Percentiles rank a stretch among this genome's conserved stretches.
Conservation (phyloP, 1,140 invertebrate genomes). For the Drosophila serrata region DNA sequence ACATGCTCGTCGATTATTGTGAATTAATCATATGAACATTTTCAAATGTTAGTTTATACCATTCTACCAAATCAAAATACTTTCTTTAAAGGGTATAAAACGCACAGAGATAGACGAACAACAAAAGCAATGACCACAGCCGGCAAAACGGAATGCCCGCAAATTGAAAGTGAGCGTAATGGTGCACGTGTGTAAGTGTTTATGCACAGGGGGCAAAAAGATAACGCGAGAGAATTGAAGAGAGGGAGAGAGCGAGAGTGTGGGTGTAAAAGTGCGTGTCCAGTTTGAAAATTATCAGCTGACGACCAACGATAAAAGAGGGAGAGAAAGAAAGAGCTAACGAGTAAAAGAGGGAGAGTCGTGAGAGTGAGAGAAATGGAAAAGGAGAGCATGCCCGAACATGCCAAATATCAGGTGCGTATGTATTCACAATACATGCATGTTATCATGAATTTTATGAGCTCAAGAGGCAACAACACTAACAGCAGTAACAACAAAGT, state of each 20-base stretch:
- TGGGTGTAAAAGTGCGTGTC: slow-evolving; percentile 55
- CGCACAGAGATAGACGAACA: slow-evolving; percentile 28
- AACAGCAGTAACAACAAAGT: slow-evolving; percentile 1
- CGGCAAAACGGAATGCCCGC: slow-evolving; percentile 36
- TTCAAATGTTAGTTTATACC: background rate
- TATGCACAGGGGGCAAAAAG: slow-evolving; percentile 2
- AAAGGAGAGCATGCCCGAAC: background rate
- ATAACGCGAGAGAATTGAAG: slow-evolving; percentile 12
- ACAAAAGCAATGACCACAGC: slow-evolving; percentile 54
- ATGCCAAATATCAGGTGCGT: slow-evolving; percentile 4
- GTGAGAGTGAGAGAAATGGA: background rate
- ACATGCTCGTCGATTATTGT: too few species aligned
- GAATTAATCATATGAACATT: too few species aligned
- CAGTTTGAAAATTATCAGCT: slow-evolving; percentile 31
- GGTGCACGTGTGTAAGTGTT: slow-evolving; percentile 13
- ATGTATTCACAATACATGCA: slow-evolving; percentile 10
- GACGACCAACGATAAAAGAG: background rate
- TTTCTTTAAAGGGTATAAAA: background rate
- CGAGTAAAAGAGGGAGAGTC: slow-evolving; percentile 3
- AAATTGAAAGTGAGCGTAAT: slow-evolving; percentile 67
- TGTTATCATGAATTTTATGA: slow-evolving; percentile 7
- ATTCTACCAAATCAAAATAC: too few species aligned
- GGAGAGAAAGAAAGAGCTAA: background rate
- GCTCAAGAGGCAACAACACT: slow-evolving; percentile 15
- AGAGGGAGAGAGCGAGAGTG: slow-evolving; percentile 18